Conservation (phyloP, 1,140 invertebrate species). For the Aphaenogaster ashmeadi region DNA sequence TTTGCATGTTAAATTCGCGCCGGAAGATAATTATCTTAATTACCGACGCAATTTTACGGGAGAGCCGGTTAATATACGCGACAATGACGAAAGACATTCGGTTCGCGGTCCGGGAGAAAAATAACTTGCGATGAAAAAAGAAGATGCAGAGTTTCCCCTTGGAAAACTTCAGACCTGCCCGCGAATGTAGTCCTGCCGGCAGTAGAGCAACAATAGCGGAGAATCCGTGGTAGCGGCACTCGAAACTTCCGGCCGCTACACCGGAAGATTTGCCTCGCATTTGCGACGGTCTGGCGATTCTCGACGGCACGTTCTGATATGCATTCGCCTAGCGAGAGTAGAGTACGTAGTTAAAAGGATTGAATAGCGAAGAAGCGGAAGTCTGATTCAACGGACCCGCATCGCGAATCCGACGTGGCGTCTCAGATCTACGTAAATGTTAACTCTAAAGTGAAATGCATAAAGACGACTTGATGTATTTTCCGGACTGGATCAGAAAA, state of each 20-base stretch:
- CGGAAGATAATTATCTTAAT: background rate
- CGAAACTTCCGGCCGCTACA: slow-evolving; percentile 45
- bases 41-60: background rate
- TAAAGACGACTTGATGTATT: background rate
- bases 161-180: slow-evolving; percentile 23
- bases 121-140: background rate
- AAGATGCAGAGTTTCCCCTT: background rate
- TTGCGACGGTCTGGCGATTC: slow-evolving; percentile 48
- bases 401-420: background rate
- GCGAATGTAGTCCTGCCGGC: background rate
- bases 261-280: slow-evolving; percentile 44
- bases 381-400: slow-evolving; percentile 4
- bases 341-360: slow-evolving; percentile 38
- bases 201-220: slow-evolving; percentile 35
- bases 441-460: background rate
- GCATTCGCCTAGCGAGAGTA: background rate
- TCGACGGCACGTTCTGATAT: slow-evolving; percentile 20
- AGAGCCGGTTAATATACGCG: background rate
- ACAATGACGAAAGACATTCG: background rate
- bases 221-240: slow-evolving; percentile 25
- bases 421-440: slow-evolving; percentile 8
- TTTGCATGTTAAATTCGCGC: slow-evolving; percentile 1
- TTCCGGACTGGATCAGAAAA: background rate
- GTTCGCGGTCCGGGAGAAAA: background rate
- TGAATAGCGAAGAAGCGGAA: slow-evolving; percentile 17